Base-by-base conservation (phyloP, 2,797 vertebrate genomes). In the Tapirus indicus region DNA sequence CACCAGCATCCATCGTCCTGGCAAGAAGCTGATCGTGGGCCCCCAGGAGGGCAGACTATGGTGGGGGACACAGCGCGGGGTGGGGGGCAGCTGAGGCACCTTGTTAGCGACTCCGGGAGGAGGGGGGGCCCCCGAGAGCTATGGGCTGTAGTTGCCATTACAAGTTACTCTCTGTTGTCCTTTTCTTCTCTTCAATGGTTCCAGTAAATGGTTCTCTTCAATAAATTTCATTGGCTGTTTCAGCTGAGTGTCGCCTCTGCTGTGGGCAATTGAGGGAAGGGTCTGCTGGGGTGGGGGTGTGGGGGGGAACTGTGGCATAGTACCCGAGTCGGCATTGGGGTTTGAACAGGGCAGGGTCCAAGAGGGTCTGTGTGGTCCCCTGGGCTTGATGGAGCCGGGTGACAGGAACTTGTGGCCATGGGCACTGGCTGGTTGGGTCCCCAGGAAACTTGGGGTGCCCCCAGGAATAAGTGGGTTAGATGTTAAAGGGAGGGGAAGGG, bases 141-240 rank as follows among this genome's bases (percentile, higher is more conserved):
- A 3, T 41, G 87, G 47, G n/a, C 14, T 86, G 12, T 41, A 7
- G 60, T 58, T 20, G n/a, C 47, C 0, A 0, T 69, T 29, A 32
- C 7, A 23, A 68, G 9, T 69, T 62, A 12, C 25, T 66, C 1
- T 52, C 1, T 47, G 41, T 47, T 69, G 49, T 52, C 35, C 29
- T 71, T 41, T 27, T 16, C 11, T 52, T 85, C 16, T 80, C n/a
- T 75, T 35, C 71, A 62, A 9, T 88, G 14, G 38, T 44, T 96
- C 84, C 56, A 74, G 17, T 74, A 44, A 29, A 56, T 88, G 71
- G 91, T 97, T 94, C 3, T 88, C n/a, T 79, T 90, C 64, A 95
- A 94, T 97, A 91, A 89, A 95, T 38, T 62, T 93, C 9, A 32
- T 69, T 82, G 14, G 16, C 2, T 75, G n/a, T 86, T 91, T 12